phyloP scores from a whole-genome alignment of 2,888 invertebrate species.

The Magallana nippona region DNA sequence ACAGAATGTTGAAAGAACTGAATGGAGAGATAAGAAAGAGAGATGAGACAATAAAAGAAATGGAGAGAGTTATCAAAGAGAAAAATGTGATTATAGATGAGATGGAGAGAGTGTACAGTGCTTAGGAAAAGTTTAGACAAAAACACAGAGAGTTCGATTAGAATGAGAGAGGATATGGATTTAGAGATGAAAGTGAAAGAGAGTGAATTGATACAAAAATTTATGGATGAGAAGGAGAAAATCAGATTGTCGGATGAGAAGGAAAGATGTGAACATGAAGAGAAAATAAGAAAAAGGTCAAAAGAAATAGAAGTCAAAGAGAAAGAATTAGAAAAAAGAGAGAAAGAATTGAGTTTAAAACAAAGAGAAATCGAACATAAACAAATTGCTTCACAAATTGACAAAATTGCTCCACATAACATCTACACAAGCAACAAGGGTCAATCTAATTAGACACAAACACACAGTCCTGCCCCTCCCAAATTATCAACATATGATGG shows the following conservation, averaged over 20 bases:
- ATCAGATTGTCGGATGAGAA: not conserved
- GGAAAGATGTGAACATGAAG: not conserved
- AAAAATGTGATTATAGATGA: no score
- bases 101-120: no score
- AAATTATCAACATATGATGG: slow-evolving; percentile 36
- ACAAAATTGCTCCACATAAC: not conserved
- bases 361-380: not conserved
- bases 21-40: no score
- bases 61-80: no score
- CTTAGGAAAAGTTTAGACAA: no score
- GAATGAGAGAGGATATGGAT: no score
- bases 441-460: not conserved
- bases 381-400: not conserved
- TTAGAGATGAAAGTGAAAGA: no score
- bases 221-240: not conserved
- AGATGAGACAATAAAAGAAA: no score
- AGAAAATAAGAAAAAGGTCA: not conserved
- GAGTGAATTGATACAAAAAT: no score
- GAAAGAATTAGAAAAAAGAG: not conserved
- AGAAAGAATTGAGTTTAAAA: not conserved
- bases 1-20: no score
- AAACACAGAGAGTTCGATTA: no score
- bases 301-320: not conserved
- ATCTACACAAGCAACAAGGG: not conserved
- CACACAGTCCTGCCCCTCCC: slow-evolving; percentile 3